Evolutionary conservation across 2,888 invertebrate genomes (phyloP).

Genomic region (Thyatira batis): DNA sequence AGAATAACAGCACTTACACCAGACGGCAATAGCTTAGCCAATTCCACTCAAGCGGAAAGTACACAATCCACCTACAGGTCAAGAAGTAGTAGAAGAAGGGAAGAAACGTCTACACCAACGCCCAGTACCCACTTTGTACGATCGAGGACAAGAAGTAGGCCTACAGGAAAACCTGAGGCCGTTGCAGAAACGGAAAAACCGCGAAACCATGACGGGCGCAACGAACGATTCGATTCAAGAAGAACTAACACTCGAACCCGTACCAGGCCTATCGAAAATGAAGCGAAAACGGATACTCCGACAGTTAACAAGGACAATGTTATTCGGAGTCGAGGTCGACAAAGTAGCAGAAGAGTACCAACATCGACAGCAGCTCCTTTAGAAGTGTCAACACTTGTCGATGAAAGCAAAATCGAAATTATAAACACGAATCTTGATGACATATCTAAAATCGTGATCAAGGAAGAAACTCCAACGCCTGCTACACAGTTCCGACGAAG

Average conservation of each 20-base stretch:
- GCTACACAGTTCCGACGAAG: constrained; percentile 56
- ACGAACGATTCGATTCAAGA: constrained; percentile 69
- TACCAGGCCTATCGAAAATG: constrained; percentile 45
- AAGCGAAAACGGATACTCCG: constrained; percentile 40
- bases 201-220: constrained; percentile 41
- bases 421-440: constrained; percentile 54
- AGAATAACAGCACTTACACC: constrained; percentile 48
- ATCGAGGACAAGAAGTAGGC: constrained; percentile 56
- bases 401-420: constrained; percentile 57
- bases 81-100: constrained; percentile 55
- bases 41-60: constrained; percentile 44
- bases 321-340: constrained; percentile 50
- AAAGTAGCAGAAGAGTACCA: constrained; percentile 31
- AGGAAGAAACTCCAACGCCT: constrained; percentile 38
- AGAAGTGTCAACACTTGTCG: constrained; percentile 44
- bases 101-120: constrained; percentile 48
- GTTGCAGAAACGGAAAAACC: constrained; percentile 38
- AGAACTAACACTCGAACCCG: constrained; percentile 63
- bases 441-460: constrained; percentile 46
- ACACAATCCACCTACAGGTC: constrained; percentile 54
- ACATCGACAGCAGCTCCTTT: constrained; percentile 35
- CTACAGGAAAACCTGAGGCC: constrained; percentile 29
- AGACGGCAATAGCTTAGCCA: constrained; percentile 35
- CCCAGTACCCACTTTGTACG: constrained; percentile 42
- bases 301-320: constrained; percentile 45